These are phyloP conservation scores for Cyprinodon variegatus DNA, from an alignment of 2,113 vertebrate genomes.

Conservation along the genomic window DNA sequence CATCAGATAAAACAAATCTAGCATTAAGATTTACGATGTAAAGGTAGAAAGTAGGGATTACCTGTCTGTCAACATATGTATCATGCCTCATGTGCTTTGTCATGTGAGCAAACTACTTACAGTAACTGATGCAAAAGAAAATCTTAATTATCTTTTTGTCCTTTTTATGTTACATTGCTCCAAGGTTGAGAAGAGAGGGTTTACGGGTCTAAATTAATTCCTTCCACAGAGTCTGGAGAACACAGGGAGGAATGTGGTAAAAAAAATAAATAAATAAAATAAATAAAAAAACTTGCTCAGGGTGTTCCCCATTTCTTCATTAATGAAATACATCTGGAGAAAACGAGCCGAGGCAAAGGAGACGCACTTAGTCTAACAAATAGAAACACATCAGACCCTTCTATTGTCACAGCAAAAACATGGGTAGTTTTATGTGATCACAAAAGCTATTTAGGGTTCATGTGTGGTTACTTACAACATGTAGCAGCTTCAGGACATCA, in stretches of 20 bases:
- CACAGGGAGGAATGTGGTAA: constrained; percentile 45
- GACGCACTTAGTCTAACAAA: constrained; percentile 14
- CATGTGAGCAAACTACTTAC: neutral
- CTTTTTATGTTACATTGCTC: neutral
- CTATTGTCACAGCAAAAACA: constrained; percentile 11
- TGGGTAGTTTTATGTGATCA: neutral
- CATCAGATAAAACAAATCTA: neutral
- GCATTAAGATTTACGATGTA: no score
- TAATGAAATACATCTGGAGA: constrained; percentile 66
- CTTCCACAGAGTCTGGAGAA: constrained; percentile 15
- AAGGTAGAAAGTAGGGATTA: neutral
- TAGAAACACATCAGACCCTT: constrained; percentile 11
- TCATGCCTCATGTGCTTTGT: neutral
- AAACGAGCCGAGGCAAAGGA: constrained; percentile 26
- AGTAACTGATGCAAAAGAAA: constrained; percentile 11
- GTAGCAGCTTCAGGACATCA: constrained; percentile 94
- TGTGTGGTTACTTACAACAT: constrained; percentile 91
- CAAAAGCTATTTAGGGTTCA: neutral
- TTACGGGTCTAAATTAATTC: neutral
- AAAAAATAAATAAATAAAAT: neutral
- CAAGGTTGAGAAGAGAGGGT: neutral
- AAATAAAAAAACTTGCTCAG: constrained; percentile 20
- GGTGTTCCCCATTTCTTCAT: constrained; percentile 24
- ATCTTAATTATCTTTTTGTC: neutral
- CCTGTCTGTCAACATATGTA: neutral